These are phyloP conservation scores for Microctonus hyperodae DNA, from an alignment of 2,888 invertebrate species.

Conservation along the genomic window DNA sequence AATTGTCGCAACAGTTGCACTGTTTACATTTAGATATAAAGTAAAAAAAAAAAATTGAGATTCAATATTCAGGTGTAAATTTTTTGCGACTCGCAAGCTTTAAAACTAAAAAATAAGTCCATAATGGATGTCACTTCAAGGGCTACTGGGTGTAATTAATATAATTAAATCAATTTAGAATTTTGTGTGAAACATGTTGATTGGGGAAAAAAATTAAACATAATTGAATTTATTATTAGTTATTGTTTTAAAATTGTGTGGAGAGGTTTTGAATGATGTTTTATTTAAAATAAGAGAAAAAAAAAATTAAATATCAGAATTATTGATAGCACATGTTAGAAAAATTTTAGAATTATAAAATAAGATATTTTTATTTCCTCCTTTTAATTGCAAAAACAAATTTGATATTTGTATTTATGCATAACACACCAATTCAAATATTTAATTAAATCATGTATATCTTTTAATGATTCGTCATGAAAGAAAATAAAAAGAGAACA, in stretches of 20 bases:
- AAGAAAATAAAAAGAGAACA: not conserved
- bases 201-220: not conserved
- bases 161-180: not conserved
- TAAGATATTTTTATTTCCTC: not conserved
- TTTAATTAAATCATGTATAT: not conserved
- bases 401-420: not conserved
- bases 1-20: not conserved
- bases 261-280: not conserved
- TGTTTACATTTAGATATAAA: not conserved
- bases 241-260: not conserved
- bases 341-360: not conserved
- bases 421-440: not conserved
- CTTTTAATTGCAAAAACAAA: not conserved
- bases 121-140: not conserved
- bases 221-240: no score
- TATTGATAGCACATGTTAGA: not conserved
- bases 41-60: not conserved
- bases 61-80: not conserved
- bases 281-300: not conserved
- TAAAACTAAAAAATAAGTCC: not conserved
- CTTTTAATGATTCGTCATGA: conserved; percentile 1
- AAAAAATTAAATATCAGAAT: not conserved
- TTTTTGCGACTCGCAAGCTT: not conserved
- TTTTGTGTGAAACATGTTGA: not conserved
- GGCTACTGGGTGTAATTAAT: not conserved